These are phyloP conservation scores for Eilema depressum DNA, from an alignment of 2,888 invertebrate species.

Conservation along the genomic window DNA sequence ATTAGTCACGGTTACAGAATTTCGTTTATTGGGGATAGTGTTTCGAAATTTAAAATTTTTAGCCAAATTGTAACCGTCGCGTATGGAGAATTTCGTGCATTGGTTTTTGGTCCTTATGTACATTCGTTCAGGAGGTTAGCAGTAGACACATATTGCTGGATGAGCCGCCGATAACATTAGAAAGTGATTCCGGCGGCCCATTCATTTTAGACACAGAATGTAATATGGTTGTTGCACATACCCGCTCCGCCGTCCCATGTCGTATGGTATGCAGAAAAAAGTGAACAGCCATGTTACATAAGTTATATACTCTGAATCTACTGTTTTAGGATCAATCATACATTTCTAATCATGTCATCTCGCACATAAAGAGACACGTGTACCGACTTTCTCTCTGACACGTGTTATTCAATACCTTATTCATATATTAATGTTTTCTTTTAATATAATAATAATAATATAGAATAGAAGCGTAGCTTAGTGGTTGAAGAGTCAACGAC, in stretches of 20 bases:
- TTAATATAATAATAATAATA: too few relatives aligned
- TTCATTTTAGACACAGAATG: slow-evolving; percentile 1
- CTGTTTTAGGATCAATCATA: not conserved
- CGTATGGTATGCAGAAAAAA: slow-evolving; percentile 3
- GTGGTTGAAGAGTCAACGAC: too few relatives aligned
- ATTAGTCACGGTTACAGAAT: too few relatives aligned
- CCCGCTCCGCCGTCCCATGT: slow-evolving; percentile 3
- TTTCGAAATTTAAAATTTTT: not conserved
- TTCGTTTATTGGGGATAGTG: too few relatives aligned
- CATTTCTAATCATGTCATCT: not conserved
- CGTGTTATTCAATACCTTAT: too few relatives aligned
- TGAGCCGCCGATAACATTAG: not conserved
- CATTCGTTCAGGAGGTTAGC: not conserved
- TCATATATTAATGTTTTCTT: not conserved
- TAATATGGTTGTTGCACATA: slow-evolving; percentile 3
- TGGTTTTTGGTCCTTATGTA: not conserved
- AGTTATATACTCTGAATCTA: slow-evolving; percentile 1
- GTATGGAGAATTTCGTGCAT: not conserved
- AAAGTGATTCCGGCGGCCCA: not conserved
- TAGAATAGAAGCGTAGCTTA: too few relatives aligned
- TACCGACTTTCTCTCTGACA: not conserved
- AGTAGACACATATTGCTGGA: slow-evolving; percentile 1
- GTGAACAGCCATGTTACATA: slow-evolving; percentile 4
- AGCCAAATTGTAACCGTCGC: not conserved
- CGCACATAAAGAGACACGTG: not conserved